phyloP scores from a whole-genome alignment of 2,113 vertebrate genomes.

The Tetrax tetrax region DNA sequence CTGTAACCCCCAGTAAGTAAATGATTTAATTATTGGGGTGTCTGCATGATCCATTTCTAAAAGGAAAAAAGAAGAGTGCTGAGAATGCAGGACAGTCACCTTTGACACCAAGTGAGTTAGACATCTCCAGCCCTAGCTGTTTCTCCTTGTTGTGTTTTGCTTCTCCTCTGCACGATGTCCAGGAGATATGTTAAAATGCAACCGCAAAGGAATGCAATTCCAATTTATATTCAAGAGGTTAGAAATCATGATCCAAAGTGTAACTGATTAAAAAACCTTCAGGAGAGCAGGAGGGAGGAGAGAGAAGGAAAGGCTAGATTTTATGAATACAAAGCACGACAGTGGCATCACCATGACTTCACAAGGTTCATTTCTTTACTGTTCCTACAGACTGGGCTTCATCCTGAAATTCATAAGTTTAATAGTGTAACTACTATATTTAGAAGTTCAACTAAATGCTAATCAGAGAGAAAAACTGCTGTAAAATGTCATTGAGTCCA shows the following conservation, averaged over 20 bases:
- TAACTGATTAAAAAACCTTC: neutral
- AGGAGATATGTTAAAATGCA: neutral
- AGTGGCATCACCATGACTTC: neutral
- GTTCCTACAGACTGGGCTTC: neutral
- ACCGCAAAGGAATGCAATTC: neutral
- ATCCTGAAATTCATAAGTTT: neutral
- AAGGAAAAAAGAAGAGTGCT: neutral
- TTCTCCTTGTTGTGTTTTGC: neutral
- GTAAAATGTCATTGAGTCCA: neutral
- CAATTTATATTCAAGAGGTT: neutral
- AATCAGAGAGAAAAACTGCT: neutral
- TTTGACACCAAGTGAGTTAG: neutral
- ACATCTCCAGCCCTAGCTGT: neutral
- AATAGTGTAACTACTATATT: neutral
- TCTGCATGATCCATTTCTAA: neutral
- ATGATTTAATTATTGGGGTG: conserved; percentile 31
- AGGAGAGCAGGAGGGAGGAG: neutral
- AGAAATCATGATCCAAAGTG: neutral
- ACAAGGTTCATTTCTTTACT: neutral
- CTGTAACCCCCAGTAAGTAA: conserved; percentile 24
- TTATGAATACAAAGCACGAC: neutral
- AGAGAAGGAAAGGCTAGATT: neutral
- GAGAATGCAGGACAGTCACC: neutral
- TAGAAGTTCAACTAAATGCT: neutral
- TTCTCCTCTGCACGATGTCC: neutral